Conservation (phyloP, 2,797 vertebrate species). For the Macrochelys suwanniensis region DNA sequence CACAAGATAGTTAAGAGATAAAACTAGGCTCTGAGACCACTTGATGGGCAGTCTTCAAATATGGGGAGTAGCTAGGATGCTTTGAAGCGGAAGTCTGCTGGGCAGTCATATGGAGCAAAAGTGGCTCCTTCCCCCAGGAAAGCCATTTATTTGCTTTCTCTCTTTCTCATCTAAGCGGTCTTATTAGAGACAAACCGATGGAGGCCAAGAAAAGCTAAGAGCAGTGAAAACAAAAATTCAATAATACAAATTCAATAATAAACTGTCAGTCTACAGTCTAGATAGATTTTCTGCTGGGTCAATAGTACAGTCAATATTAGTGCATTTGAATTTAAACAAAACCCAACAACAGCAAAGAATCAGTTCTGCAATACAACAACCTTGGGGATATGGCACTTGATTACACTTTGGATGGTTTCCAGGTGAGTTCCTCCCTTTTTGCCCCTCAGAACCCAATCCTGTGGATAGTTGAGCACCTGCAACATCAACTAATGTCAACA, state of each 20-base stretch:
- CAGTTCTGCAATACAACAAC: background rate
- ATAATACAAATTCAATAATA: background rate
- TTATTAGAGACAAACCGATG: background rate
- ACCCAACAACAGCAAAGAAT: background rate
- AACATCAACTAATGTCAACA: too few relatives aligned
- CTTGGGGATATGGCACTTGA: background rate
- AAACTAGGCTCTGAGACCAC: background rate
- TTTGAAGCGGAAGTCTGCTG: background rate
- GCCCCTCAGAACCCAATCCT: too few relatives aligned
- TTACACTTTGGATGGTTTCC: background rate
- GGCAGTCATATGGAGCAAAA: background rate
- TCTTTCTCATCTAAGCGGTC: background rate
- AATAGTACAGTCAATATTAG: too few relatives aligned
- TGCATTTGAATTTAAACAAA: background rate
- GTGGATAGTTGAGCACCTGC: background rate
- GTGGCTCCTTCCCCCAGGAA: background rate
- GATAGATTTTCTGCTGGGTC: accelerated
- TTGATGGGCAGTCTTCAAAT: background rate
- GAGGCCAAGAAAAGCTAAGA: background rate
- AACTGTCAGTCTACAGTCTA: accelerated
- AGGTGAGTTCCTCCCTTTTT: background rate
- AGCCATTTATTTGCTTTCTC: background rate
- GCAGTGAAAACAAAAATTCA: background rate
- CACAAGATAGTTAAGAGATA: background rate
- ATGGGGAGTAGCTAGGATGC: background rate